Evolutionary conservation across 2,113 vertebrate species (phyloP), one percentile per base, ranked within the genome.

Genomic region (Numida meleagris): DNA sequence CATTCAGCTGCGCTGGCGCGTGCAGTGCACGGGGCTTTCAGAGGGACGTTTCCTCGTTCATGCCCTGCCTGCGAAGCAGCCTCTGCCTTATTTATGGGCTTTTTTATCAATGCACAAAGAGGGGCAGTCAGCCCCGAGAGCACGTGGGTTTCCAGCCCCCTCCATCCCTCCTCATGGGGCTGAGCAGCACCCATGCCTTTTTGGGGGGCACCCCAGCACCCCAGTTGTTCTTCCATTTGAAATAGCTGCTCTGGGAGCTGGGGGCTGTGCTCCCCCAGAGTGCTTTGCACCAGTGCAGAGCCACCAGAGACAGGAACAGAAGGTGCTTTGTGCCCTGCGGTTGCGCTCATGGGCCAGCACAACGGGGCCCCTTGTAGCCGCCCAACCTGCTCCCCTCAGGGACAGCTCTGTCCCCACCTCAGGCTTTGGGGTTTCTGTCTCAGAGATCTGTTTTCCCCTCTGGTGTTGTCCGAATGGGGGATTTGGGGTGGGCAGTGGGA

Each of bases 361-460:
- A 94, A 96, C 33, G 4, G 46, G 12, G 82, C 72, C 95, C 45
- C 91, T 96, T 96, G 89, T 96, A 89, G 70, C 71, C 5, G 5
- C 91, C 0, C 62, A 66, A 82, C 71, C 7, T 2, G 4, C 48
- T 61, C 53, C 68, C 78, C 38, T 42, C 7, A 8, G 88, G 80
- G 82, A 88, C 2, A 0, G 79, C 95, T 79, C 92, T 27, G 76
- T 48, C 79, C 66, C 63, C 25, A 40, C 38, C 4, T 0, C 1
- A 1, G 34, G 85, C 79, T 24, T 34, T 27, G 36, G 88, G 3
- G 11, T 3, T 46, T 46, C 66, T 12, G 25, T 55, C 51, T 43
- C 71, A 70, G 46, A 25, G 51, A 1, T 33, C 10, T 24, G 34
- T 84, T 42, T 61, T 68, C 76, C 67, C 23, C 23, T 18, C 50